phyloP scores from a whole-genome alignment of 2,113 vertebrate genomes.

The Lepus europaeus region DNA sequence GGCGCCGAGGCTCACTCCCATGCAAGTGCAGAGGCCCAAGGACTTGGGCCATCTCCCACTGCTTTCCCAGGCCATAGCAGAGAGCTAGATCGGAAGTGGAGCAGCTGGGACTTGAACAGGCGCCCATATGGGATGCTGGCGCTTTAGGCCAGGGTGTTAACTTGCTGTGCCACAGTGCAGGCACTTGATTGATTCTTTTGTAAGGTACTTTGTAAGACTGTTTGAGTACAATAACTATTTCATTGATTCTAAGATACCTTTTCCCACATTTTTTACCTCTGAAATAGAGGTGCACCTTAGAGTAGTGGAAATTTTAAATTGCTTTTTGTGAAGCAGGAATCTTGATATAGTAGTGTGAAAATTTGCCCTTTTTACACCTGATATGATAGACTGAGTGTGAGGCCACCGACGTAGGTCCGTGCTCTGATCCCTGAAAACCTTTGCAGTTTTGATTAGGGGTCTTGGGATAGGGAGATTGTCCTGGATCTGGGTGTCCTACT shows the following conservation, averaged over 20 bases:
- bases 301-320: not conserved
- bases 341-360: not conserved
- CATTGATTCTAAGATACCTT: not conserved
- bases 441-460: not conserved
- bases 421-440: not conserved
- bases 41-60: too few species aligned
- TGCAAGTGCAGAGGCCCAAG: too few species aligned
- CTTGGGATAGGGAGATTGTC: not conserved
- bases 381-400: not conserved
- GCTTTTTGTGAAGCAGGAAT: not conserved
- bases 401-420: not conserved
- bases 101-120: too few species aligned
- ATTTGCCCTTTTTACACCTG: not conserved
- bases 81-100: too few species aligned
- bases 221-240: not conserved
- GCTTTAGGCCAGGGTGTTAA: too few species aligned
- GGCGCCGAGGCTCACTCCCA: too few species aligned
- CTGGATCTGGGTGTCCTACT: not conserved
- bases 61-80: too few species aligned
- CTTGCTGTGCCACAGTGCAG: too few species aligned
- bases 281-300: slow-evolving; percentile 5
- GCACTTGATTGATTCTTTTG: not conserved
- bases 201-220: not conserved
- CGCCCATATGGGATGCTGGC: too few species aligned
- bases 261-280: not conserved